Conservation (phyloP, 2,113 vertebrate species). For the Platanista minor region DNA sequence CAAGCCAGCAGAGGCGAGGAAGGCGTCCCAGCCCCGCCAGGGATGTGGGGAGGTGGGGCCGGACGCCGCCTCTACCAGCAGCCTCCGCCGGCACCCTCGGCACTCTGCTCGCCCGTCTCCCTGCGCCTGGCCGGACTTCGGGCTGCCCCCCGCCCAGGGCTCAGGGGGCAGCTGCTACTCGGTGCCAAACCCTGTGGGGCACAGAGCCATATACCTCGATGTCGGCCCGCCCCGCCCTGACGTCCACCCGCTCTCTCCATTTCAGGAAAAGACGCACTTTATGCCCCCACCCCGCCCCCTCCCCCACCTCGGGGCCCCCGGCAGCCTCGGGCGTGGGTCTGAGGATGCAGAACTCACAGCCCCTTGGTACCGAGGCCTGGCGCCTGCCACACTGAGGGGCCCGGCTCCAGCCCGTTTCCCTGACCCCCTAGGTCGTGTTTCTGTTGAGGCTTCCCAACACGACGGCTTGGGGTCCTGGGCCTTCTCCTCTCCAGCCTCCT, state of each 20-base stretch:
- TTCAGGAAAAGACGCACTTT: constrained; percentile 76
- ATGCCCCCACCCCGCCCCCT: background rate
- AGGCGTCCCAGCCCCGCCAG: background rate
- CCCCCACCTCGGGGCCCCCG: background rate
- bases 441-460: background rate
- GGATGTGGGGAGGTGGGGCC: background rate
- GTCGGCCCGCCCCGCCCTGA: background rate
- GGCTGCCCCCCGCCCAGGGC: background rate
- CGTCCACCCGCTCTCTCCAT: constrained; percentile 23
- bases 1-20: background rate
- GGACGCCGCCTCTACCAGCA: constrained; percentile 51
- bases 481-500: background rate
- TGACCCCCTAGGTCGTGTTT: background rate
- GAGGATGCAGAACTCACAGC: background rate
- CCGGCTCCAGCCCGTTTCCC: background rate
- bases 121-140: background rate
- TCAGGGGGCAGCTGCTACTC: constrained; percentile 46
- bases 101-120: background rate
- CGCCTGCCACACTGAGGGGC: background rate
- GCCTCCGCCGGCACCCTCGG: background rate
- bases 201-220: constrained; percentile 74
- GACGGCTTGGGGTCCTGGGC: background rate
- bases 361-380: background rate
- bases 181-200: constrained; percentile 54
- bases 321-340: background rate